A percentile compares a stretch with the other conserved stretches of the same genome.
phyloP scores from a whole-genome alignment of 2,888 invertebrate genomes.

The Drosophila paranaensis region DNA sequence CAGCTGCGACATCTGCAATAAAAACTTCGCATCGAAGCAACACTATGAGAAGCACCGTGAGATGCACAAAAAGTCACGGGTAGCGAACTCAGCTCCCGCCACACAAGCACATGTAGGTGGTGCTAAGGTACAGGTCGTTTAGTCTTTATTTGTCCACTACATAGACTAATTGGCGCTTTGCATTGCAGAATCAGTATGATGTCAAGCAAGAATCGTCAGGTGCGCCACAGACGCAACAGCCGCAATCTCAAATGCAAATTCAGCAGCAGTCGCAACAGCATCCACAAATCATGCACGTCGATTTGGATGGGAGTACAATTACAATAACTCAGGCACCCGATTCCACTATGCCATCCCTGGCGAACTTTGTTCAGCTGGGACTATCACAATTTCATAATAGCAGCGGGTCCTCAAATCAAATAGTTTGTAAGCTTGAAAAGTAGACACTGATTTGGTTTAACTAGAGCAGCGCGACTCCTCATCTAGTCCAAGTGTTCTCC shows the following conservation, averaged over 20 bases:
- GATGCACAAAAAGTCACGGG: constrained; percentile 84
- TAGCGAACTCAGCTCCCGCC: constrained; percentile 40
- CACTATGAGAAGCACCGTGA: constrained; percentile 88
- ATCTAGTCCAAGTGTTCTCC: constrained; percentile 53
- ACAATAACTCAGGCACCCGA: constrained; percentile 83
- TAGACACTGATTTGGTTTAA: constrained; percentile 37
- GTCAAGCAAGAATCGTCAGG: constrained; percentile 39
- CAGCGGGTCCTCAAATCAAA: constrained; percentile 76
- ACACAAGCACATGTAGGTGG: constrained; percentile 15
- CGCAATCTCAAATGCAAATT: constrained; percentile 56
- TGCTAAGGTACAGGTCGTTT: constrained; percentile 3
- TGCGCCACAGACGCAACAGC: constrained; percentile 36
- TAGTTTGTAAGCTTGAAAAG: constrained; percentile 82
- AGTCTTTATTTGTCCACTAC: neutral
- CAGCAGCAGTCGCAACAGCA: constrained; percentile 59
- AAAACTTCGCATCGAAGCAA: constrained; percentile 88
- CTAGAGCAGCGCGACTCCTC: constrained; percentile 7
- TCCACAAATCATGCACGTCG: constrained; percentile 83
- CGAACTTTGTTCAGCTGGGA: constrained; percentile 82
- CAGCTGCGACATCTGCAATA: constrained; percentile 88
- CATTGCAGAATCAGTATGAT: constrained; percentile 43
- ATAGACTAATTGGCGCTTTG: neutral
- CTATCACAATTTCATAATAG: constrained; percentile 82
- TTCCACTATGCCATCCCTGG: constrained; percentile 81
- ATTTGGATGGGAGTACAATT: constrained; percentile 82